Evolutionary conservation across 2,113 vertebrate species (phyloP), one percentile per base, ranked within the genome.

Genomic region (Neoarius graeffei): DNA sequence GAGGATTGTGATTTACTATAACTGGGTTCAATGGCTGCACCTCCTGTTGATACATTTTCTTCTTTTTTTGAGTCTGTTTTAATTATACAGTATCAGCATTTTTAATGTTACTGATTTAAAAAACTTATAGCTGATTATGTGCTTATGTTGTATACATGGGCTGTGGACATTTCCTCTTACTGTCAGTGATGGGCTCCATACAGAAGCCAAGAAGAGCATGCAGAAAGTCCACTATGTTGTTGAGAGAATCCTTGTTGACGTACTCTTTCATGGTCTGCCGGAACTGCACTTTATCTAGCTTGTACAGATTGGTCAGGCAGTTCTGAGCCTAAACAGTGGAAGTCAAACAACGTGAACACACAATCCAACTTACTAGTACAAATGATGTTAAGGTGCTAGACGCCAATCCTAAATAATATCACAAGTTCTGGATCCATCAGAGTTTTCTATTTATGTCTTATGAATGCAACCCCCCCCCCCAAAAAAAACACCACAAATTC

Each of bases 151-250:
- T 69, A 20, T 64, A 84, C 25, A 86, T 13, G 8, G 73, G 50
- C 35, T 74, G 50, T 74, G 67, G 66, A 76, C 64, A 56, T 79
- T 80, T 74, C 90, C 81, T 93, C 98, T 99, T 96, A 99, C 98
- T 99, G 94, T 99, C 98, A 69, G 98, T 98, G 91, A 98, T 96
- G 1, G 98, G 98, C 93, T 99, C 98, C 98, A 99, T 99, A 92
- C 98, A 99, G 94, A 99, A 99, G 93, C 98, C 98, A 93, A 99
- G 96, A 88, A 99, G 96, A 87, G 98, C 98, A 90, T 99, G 98
- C 87, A 99, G 96, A 95, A 99, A 99, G 96, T 99, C 98, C 94
- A 99, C 98, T 88, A 99, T 98, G 9, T 99, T 99, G 95, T 99
- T 99, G 91, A 99, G 97, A 56, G 98, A 99, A 92, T 99, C 98